Conservation (phyloP, 2,797 vertebrate species). For the Thamnophis elegans region DNA sequence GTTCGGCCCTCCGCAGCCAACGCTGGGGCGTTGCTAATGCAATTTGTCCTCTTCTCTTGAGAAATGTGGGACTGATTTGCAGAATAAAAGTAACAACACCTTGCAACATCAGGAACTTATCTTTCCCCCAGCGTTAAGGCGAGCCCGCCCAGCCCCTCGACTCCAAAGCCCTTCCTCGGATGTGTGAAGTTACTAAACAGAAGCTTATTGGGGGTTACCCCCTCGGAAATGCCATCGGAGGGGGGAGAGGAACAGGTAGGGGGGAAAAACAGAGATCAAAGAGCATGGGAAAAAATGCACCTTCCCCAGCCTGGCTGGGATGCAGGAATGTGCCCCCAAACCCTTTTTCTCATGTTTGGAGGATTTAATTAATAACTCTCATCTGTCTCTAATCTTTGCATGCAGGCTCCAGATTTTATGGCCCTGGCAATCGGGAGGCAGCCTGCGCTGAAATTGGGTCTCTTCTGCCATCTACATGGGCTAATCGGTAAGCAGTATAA, state of each 20-base stretch:
- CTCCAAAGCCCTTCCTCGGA: not conserved
- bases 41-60: constrained; percentile 39
- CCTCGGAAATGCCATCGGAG: not conserved
- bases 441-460: not conserved
- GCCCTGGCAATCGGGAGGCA: not conserved
- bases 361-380: constrained; percentile 43
- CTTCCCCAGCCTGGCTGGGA: not conserved
- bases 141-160: not conserved
- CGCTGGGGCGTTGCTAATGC: constrained; percentile 21
- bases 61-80: constrained; percentile 48
- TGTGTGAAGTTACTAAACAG: constrained; percentile 43
- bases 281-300: constrained; percentile 11
- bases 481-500: too few relatives aligned
- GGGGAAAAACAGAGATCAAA: not conserved
- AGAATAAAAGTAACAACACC: constrained; percentile 41
- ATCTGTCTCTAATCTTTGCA: not conserved
- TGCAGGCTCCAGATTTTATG: not conserved
- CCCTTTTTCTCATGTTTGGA: not conserved
- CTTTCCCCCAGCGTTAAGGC: not conserved
- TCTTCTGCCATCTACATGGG: not conserved
- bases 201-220: constrained; percentile 36
- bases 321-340: not conserved
- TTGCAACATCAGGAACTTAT: constrained; percentile 44
- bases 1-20: constrained; percentile 19
- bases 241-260: not conserved